Evolutionary conservation across 1,140 invertebrate species (phyloP).

Genomic region (Hylaeus anthracinus): DNA sequence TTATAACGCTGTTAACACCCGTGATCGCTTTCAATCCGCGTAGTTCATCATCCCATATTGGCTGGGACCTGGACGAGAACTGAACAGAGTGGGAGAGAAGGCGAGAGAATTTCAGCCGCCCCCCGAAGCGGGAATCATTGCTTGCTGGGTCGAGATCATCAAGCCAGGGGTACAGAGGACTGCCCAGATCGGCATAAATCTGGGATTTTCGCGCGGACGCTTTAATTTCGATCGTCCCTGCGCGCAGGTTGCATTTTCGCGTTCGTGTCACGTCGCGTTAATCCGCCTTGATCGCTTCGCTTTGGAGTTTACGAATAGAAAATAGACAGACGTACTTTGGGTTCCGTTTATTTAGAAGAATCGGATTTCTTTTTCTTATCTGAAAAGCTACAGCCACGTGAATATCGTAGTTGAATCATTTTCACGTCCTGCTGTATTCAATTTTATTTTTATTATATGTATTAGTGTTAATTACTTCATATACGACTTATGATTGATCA

Average conservation of each 20-base stretch:
- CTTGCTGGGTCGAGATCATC: conserved; percentile 21
- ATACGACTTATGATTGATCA: too few relatives aligned
- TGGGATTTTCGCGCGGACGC: conserved; percentile 37
- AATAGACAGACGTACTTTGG: background rate
- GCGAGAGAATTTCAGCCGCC: conserved; percentile 4
- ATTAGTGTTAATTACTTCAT: too few relatives aligned
- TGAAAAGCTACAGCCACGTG: too few relatives aligned
- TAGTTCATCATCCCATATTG: conserved; percentile 79
- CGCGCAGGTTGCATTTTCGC: background rate
- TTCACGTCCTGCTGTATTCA: too few relatives aligned
- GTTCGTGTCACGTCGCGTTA: background rate
- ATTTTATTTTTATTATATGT: too few relatives aligned
- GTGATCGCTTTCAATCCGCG: conserved; percentile 79
- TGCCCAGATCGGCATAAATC: conserved; percentile 30
- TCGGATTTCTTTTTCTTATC: too few relatives aligned
- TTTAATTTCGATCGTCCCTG: conserved; percentile 35
- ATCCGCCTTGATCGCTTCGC: conserved; percentile 11
- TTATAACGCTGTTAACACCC: conserved; percentile 79
- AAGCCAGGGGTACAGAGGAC: background rate
- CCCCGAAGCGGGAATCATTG: conserved; percentile 17
- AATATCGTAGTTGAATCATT: too few relatives aligned
- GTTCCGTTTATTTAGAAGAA: too few relatives aligned
- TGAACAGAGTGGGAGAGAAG: background rate
- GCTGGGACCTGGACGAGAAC: conserved; percentile 34
- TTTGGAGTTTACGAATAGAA: background rate